Base-by-base conservation (phyloP, 2,888 invertebrate species). In the Leistus spinibarbis region DNA sequence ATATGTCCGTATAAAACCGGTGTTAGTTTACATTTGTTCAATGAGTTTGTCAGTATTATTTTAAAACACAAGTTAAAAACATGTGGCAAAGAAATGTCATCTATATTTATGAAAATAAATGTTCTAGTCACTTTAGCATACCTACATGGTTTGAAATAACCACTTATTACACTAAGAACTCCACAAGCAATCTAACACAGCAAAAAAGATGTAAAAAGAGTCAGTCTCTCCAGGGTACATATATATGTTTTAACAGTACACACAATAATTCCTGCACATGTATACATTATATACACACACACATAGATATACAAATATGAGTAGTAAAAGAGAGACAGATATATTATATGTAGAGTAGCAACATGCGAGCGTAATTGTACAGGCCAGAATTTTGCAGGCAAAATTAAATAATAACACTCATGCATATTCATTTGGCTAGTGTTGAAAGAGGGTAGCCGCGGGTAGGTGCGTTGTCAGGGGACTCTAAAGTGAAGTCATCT, bases 331-430 rank as follows among this genome's bases (percentile, higher is more conserved):
- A 1, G 40, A 10, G 40, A n/a, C n/a, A n/a, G n/a, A n/a, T n/a
- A n/a, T n/a, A n/a, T n/a, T 40, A 1, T 40, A 13, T 40, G 40
- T 40, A 13, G 1, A 13, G 5, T 7, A 1, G 40, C 40, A 40
- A 40, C 40, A 40, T 13, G 40, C 40, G 40, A 40, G 13, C 40
- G 72, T 66, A 72, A 72, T 72, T 72, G 64, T 54, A 40, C 27
- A 40, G 19, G 65, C 57, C 27, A 27, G 72, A 72, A 72, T 72
- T 72, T 72, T 72, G 20, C 65, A 27, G 63, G 27, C 66, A 56
- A 72, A 72, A 72, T 72, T 65, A 72, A 72, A 72, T 72, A 72
- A 72, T 72, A 72, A 72, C 72, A 72, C 56, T 72, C 72, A 72
- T 72, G 64, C 72, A 72, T 72, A 72, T 72, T 72, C 72, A 72